phyloP scores from a whole-genome alignment of 2,113 vertebrate species.

The Triplophysa dalaica region DNA sequence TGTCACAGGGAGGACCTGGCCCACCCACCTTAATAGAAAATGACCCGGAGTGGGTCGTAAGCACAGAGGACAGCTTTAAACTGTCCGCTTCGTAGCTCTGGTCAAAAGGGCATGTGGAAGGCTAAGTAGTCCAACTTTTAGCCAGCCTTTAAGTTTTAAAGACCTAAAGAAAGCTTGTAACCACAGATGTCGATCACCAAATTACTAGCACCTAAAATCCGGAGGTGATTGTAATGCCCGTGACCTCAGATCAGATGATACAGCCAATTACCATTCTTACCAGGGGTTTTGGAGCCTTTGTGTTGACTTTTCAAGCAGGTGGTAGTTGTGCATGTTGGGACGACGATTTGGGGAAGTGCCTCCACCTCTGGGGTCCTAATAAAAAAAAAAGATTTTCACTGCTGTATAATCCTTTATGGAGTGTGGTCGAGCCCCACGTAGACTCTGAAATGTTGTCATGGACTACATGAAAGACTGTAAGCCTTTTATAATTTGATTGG shows the following conservation, averaged over 20 bases:
- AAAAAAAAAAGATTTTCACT: background rate
- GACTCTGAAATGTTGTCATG: background rate
- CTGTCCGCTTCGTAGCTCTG: slow-evolving; percentile 60
- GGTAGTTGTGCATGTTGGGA: background rate
- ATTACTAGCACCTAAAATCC: slow-evolving; percentile 3
- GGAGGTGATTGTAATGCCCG: slow-evolving; percentile 7
- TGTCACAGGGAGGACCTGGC: slow-evolving; percentile 59
- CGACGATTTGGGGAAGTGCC: background rate
- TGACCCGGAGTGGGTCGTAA: slow-evolving; percentile 48
- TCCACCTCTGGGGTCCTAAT: background rate
- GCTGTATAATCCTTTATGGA: background rate
- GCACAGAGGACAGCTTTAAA: slow-evolving; percentile 45
- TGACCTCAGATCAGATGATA: slow-evolving; percentile 28
- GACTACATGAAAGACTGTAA: background rate
- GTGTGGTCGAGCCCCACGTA: background rate
- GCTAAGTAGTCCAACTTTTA: slow-evolving; percentile 63
- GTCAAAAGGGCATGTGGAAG: slow-evolving; percentile 61
- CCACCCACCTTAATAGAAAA: slow-evolving; percentile 64
- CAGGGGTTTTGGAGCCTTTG: background rate
- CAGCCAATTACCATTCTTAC: background rate
- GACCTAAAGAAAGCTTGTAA: slow-evolving; percentile 35
- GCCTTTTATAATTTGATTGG: slow-evolving; percentile 2
- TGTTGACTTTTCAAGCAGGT: background rate
- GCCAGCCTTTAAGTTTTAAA: slow-evolving; percentile 43
- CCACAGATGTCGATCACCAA: slow-evolving; percentile 16